Percentiles rank a stretch among this genome's conserved stretches.
Evolutionary conservation across 2,797 vertebrate genomes (phyloP).

Genomic region (Danio aesculapii): DNA sequence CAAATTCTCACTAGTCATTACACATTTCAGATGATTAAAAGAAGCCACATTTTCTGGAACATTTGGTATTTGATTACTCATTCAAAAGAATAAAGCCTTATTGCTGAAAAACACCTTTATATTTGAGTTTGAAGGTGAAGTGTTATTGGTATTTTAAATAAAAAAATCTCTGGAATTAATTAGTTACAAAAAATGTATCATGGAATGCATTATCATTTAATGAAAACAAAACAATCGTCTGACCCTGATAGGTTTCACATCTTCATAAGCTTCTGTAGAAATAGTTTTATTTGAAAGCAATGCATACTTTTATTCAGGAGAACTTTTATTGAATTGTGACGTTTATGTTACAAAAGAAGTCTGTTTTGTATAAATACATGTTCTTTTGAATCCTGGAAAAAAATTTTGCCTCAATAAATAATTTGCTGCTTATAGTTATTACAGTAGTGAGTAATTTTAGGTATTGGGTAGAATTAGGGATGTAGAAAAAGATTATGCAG

Average conservation of each 20-base stretch:
- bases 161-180: too few relatives aligned
- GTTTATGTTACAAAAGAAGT: background rate
- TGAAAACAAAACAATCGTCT: background rate
- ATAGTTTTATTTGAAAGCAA: background rate
- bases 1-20: too few relatives aligned
- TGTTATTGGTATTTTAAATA: background rate
- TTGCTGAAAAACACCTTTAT: background rate
- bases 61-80: background rate
- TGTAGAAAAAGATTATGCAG: too few relatives aligned
- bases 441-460: too few relatives aligned
- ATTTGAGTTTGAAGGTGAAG: constrained; percentile 1
- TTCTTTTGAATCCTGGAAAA: background rate
- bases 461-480: too few relatives aligned
- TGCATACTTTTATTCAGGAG: background rate
- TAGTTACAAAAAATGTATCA: background rate
- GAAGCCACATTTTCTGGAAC: too few relatives aligned
- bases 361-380: background rate
- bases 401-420: too few relatives aligned
- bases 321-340: background rate
- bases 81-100: background rate
- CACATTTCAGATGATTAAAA: too few relatives aligned
- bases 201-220: too few relatives aligned
- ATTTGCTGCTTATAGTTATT: too few relatives aligned
- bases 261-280: background rate
- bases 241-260: background rate